phyloP scores from a whole-genome alignment of 2,888 invertebrate species.

The Phragmatobia fuliginosa region DNA sequence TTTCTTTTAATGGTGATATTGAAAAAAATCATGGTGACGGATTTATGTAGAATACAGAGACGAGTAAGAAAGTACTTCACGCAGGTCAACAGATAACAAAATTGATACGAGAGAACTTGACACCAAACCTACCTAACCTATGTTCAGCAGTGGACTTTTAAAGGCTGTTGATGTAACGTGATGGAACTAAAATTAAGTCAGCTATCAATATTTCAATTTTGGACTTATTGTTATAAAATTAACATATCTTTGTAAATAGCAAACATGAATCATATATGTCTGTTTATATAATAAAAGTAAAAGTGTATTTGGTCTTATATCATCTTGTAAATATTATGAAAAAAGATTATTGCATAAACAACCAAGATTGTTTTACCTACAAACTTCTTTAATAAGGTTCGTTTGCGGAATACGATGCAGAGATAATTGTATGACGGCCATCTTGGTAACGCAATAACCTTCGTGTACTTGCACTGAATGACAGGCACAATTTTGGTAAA shows the following conservation, averaged over 20 bases:
- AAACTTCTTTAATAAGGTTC: constrained; percentile 4
- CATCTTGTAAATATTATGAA: neutral
- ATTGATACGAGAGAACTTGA: too few species aligned
- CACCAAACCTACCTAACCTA: too few species aligned
- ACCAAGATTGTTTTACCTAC: neutral
- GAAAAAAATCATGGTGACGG: neutral
- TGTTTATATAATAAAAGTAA: neutral
- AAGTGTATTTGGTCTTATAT: neutral
- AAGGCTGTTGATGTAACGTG: too few species aligned
- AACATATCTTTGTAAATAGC: too few species aligned
- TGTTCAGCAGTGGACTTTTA: too few species aligned
- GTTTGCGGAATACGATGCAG: constrained; percentile 6
- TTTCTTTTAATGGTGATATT: neutral
- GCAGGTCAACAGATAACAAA: too few species aligned
- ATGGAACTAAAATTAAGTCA: too few species aligned
- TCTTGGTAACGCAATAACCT: constrained; percentile 26
- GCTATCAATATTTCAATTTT: too few species aligned
- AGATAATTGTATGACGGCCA: constrained; percentile 22
- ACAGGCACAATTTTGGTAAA: constrained; percentile 45
- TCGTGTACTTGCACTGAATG: constrained; percentile 24
- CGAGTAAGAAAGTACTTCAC: too few species aligned
- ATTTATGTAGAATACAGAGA: too few species aligned
- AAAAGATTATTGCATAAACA: constrained; percentile 1
- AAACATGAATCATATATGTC: too few species aligned
- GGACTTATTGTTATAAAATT: too few species aligned